Conservation (phyloP, 2,888 invertebrate species). For the Malacosoma neustria region DNA sequence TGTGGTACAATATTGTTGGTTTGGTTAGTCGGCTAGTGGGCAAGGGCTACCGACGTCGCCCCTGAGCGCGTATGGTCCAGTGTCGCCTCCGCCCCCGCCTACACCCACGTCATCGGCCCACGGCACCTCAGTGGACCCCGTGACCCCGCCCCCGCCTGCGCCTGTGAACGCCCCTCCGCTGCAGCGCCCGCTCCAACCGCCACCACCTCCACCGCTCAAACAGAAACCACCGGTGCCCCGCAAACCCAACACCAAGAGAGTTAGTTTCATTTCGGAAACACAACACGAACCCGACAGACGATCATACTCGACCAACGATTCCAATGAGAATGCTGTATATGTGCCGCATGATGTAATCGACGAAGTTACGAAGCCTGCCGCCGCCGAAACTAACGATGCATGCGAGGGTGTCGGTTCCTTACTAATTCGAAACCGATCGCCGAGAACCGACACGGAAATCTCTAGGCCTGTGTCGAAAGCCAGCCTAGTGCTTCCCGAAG, state of each 20-base stretch:
- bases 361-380: slow-evolving; percentile 23
- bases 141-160: slow-evolving; percentile 28
- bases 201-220: slow-evolving; percentile 46
- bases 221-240: slow-evolving; percentile 65
- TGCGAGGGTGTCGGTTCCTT: slow-evolving; percentile 52
- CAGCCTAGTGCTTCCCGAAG: slow-evolving; percentile 50
- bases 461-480: slow-evolving; percentile 40
- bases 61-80: slow-evolving; percentile 45
- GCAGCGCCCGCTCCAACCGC: slow-evolving; percentile 31
- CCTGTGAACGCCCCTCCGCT: slow-evolving; percentile 22
- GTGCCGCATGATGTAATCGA: slow-evolving; percentile 50
- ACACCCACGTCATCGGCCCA: slow-evolving; percentile 34
- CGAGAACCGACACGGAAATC: slow-evolving; percentile 37
- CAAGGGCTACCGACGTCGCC: slow-evolving; percentile 51
- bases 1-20: slow-evolving; percentile 58
- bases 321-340: slow-evolving; percentile 27
- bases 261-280: slow-evolving; percentile 63
- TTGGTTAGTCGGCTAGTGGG: slow-evolving; percentile 65
- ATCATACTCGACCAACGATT: slow-evolving; percentile 30
- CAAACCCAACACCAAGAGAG: slow-evolving; percentile 66
- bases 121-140: slow-evolving; percentile 24
- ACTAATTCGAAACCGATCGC: slow-evolving; percentile 55
- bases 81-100: slow-evolving; percentile 28
- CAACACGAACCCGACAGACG: slow-evolving; percentile 34
- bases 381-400: slow-evolving; percentile 62